Evolutionary conservation across 1,140 invertebrate genomes (phyloP).

Genomic region (Drosophila sproati): DNA sequence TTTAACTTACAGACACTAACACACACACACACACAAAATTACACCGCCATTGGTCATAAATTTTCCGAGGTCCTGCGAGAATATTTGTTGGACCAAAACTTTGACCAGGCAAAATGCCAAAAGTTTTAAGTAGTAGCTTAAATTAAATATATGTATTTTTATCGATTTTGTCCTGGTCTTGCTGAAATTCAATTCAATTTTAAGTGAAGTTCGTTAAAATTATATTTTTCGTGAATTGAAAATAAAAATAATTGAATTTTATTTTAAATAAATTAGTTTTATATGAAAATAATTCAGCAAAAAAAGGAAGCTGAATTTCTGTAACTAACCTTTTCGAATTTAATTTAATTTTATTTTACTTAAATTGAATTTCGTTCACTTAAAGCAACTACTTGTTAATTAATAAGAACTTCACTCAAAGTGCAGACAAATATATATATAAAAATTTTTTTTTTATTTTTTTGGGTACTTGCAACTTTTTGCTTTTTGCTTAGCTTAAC

Average conservation of each 20-base stretch:
- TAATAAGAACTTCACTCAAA: background rate
- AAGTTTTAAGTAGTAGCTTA: background rate
- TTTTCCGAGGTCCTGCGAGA: background rate
- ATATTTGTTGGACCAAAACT: background rate
- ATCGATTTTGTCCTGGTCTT: background rate
- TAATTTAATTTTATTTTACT: too few species aligned
- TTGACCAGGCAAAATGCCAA: background rate
- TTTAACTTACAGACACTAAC: background rate
- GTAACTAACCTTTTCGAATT: too few species aligned
- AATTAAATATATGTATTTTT: background rate
- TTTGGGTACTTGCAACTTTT: background rate
- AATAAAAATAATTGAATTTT: too few species aligned
- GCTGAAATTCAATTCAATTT: constrained; percentile 1
- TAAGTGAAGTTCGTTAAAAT: background rate
- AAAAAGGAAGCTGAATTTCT: too few species aligned
- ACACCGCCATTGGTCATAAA: constrained; percentile 1
- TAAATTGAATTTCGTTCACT: too few species aligned
- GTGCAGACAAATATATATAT: background rate
- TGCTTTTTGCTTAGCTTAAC: background rate
- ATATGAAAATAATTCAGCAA: too few species aligned
- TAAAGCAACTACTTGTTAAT: too few species aligned
- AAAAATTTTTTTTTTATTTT: background rate
- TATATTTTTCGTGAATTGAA: background rate
- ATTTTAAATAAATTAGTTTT: too few species aligned
- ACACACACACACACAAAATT: background rate